A percentile compares a stretch with the other conserved stretches of the same genome.
Evolutionary conservation across 2,888 invertebrate species (phyloP).

Genomic region (Masnerella sp.): DNA sequence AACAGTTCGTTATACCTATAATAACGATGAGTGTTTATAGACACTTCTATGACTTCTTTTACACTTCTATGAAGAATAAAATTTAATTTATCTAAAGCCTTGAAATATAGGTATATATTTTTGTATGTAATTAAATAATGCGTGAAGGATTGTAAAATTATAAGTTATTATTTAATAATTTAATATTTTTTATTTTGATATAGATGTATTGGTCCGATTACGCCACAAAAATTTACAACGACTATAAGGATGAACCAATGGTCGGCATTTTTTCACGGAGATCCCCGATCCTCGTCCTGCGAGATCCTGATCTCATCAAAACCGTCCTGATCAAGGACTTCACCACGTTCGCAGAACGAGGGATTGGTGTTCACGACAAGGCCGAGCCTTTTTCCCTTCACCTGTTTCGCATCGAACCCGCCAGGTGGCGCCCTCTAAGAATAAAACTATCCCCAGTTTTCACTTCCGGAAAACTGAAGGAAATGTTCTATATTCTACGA

Average conservation of each 20-base stretch:
- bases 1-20: no score
- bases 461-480: conserved; percentile 78
- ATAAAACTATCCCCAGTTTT: conserved; percentile 79
- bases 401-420: conserved; percentile 76
- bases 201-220: conserved; percentile 55
- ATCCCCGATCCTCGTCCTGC: conserved; percentile 72
- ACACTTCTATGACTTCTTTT: no score
- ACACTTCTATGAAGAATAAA: no score
- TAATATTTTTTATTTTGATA: no score
- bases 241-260: conserved; percentile 59
- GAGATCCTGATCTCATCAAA: conserved; percentile 73
- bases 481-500: conserved; percentile 78
- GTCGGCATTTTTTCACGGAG: conserved; percentile 73
- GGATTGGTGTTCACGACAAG: conserved; percentile 71
- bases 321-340: conserved; percentile 77
- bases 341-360: conserved; percentile 67
- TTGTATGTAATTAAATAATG: no score
- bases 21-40: no score
- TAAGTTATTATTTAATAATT: no score
- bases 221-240: conserved; percentile 34
- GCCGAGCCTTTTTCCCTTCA: conserved; percentile 78
- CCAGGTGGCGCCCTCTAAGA: conserved; percentile 79
- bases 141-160: no score
- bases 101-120: no score
- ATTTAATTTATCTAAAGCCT: no score